A percentile compares a stretch with the other conserved stretches of the same genome.
Conservation (phyloP, 2,113 vertebrate species). For the Microcebus jonahi region DNA sequence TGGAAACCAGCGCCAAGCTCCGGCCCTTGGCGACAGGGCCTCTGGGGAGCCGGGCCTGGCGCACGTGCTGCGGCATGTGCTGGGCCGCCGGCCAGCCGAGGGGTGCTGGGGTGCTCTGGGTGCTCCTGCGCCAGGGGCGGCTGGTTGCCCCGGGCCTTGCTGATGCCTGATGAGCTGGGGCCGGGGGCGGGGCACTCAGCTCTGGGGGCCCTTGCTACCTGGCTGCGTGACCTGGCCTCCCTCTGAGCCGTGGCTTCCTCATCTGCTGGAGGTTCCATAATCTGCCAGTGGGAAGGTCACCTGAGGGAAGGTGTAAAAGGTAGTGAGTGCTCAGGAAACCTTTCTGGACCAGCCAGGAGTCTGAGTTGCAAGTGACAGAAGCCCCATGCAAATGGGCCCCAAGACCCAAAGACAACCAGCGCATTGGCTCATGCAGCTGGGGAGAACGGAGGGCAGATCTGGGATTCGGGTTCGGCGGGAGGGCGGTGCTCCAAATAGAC, state of each 20-base stretch:
- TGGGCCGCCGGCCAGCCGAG: background rate
- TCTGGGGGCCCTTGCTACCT: background rate
- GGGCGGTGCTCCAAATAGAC: background rate
- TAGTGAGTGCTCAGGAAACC: background rate
- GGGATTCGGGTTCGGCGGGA: background rate
- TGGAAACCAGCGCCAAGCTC: background rate
- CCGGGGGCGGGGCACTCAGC: accelerated
- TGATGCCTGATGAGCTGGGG: background rate
- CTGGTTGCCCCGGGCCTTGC: background rate
- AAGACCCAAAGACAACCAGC: background rate
- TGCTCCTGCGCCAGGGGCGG: background rate
- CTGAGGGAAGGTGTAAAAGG: background rate
- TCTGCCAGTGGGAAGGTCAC: background rate
- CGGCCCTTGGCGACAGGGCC: background rate
- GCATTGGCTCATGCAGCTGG: accelerated
- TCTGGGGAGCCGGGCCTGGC: background rate
- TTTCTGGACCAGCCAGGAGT: background rate
- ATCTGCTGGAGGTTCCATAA: accelerated
- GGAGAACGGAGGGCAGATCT: background rate
- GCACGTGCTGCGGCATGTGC: accelerated
- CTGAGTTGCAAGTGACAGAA: background rate
- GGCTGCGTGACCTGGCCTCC: background rate
- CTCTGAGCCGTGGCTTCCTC: background rate
- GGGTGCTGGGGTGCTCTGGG: background rate
- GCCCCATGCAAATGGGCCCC: background rate